Evolutionary conservation across 1,140 invertebrate genomes (phyloP).

Genomic region (Zaprionus kolodkinae): DNA sequence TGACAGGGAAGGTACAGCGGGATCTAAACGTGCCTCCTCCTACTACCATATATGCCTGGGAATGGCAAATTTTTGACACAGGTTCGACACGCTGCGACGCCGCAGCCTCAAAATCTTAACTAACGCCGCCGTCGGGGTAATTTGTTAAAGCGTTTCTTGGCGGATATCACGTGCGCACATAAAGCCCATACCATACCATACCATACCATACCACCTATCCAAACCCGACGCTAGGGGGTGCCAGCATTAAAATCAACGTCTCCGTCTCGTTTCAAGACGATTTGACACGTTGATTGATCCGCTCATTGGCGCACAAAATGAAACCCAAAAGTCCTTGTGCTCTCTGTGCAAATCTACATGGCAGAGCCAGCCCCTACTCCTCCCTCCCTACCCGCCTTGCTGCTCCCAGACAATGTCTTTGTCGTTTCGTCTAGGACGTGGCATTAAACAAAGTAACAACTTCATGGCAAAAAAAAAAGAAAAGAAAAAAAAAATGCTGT

Average conservation of each 20-base stretch:
- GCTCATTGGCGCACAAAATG: constrained; percentile 77
- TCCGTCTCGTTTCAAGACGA: constrained; percentile 65
- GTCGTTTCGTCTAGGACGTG: constrained; percentile 45
- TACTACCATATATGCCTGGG: constrained; percentile 28
- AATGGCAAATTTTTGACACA: constrained; percentile 61
- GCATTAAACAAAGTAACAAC: constrained; percentile 76
- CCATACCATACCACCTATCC: not conserved
- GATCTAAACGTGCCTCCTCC: constrained; percentile 13
- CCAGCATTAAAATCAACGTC: constrained; percentile 55
- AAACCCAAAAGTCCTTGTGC: constrained; percentile 50
- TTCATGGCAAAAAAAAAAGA: constrained; percentile 48
- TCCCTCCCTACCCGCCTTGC: not conserved
- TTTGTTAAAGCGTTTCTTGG: constrained; percentile 73
- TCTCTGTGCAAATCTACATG: constrained; percentile 55
- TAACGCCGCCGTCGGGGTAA: constrained; percentile 65
- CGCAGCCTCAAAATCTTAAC: constrained; percentile 53
- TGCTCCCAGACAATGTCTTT: constrained; percentile 23
- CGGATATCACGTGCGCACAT: constrained; percentile 72
- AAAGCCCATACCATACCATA: constrained; percentile 17
- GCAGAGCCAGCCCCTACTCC: constrained; percentile 3
- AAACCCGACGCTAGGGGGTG: constrained; percentile 25
- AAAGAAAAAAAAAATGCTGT: constrained; percentile 21
- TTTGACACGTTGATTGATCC: constrained; percentile 79
- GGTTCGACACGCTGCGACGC: constrained; percentile 19
- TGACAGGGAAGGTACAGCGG: not conserved